Base-by-base conservation (phyloP, 2,888 invertebrate species). In the Caenorhabditis zanzibari region DNA sequence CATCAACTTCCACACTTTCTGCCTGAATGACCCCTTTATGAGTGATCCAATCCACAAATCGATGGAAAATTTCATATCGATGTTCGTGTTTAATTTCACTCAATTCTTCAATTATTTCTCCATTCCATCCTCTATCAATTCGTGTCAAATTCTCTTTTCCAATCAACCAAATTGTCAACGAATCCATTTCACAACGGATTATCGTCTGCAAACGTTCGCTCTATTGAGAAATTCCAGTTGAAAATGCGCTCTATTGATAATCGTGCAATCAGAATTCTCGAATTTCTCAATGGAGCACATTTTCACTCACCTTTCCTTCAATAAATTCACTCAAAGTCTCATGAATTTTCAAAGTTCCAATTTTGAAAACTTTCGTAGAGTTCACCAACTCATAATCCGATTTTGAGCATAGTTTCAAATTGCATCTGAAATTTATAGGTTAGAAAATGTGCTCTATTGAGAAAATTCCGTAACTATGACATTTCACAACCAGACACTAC, bases 131-230 rank as follows among this genome's bases (percentile, higher is more conserved):
- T 49, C 66, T 58, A 58, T 75, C 75, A 58, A 75, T 56, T 58
- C 54, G 38, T 35, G 75, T 75, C n/a, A 75, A 47, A 35, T 75
- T 49, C 24, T 58, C 54, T 41, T 58, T 75, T 35, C 75, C 75
- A 35, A 66, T 66, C 58, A 75, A 75, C 75, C 75, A 75, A n/a
- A 75, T 59, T 28, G 58, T 58, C 22, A 75, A 75, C 16, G 66
- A 24, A 49, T 75, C 75, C 3, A 75, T 47, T 6, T 64, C 24
- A 1, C 56, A 14, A 24, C 75, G 75, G 16, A 75, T 49, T 9
- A 75, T 75, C 6, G 75, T 58, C 75, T 75, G 41, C n/a, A 75
- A 66, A 52, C 7, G 19, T 38, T 6, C 38, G 38, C 38, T 38
- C 38, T 38, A 10, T 38, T 12, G 38, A 38, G 12, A 38, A 38